Conservation (phyloP, 1,140 invertebrate species). For the Drosophila guanche region DNA sequence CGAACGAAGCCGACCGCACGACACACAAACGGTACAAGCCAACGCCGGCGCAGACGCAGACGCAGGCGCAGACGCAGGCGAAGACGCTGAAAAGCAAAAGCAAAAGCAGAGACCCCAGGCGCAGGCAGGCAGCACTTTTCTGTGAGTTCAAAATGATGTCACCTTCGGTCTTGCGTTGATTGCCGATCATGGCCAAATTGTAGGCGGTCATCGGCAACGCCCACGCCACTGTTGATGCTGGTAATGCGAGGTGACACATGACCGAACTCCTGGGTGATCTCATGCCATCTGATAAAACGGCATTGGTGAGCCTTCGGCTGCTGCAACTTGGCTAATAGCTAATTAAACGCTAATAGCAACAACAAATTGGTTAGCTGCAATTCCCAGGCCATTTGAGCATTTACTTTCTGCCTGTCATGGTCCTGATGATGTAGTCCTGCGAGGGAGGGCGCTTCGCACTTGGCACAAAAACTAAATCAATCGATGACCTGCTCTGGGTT, state of each 20-base stretch:
- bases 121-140: not conserved
- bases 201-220: conserved; percentile 30
- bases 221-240: not conserved
- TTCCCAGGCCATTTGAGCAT: too few relatives aligned
- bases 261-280: too few relatives aligned
- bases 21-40: conserved; percentile 74
- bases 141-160: conserved; percentile 57
- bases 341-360: too few relatives aligned
- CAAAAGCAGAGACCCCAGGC: conserved; percentile 11
- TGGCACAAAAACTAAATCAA: conserved; percentile 47
- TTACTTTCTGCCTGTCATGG: too few relatives aligned
- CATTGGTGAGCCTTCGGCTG: too few relatives aligned
- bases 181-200: conserved; percentile 31
- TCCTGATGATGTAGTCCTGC: conserved; percentile 53
- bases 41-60: conserved; percentile 16
- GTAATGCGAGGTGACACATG: too few relatives aligned
- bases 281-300: too few relatives aligned
- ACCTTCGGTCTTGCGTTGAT: conserved; percentile 49
- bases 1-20: conserved; percentile 64
- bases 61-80: not conserved
- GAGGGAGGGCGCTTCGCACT: conserved; percentile 17
- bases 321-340: too few relatives aligned
- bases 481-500: conserved; percentile 61
- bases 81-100: not conserved
- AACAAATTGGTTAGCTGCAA: too few relatives aligned